Conservation (phyloP, 2,797 vertebrate species). For the Sarcophilus harrisii region DNA sequence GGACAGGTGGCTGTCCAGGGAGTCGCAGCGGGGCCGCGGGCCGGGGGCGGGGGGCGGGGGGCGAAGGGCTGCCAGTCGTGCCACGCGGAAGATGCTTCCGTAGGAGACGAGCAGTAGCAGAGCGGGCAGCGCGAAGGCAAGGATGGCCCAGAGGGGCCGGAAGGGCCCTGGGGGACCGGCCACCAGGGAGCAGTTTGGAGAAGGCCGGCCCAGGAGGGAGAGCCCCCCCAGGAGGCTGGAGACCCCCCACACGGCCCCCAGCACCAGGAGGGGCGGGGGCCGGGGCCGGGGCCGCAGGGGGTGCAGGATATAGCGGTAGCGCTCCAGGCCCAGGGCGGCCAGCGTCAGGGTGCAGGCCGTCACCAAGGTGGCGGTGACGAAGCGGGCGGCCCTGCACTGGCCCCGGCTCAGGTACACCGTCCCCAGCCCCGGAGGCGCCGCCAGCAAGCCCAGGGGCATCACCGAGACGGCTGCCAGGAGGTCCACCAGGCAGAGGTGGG, state of each 20-base stretch:
- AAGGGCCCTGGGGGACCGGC: slow-evolving; percentile 91
- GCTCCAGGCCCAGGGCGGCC: slow-evolving; percentile 93
- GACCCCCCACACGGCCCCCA: slow-evolving; percentile 90
- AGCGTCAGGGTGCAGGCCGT: slow-evolving; percentile 94
- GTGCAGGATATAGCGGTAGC: slow-evolving; percentile 95
- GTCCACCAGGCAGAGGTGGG: slow-evolving; percentile 94
- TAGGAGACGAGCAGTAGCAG: slow-evolving; percentile 92
- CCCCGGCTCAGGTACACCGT: slow-evolving; percentile 88
- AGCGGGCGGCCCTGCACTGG: slow-evolving; percentile 91
- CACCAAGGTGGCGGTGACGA: slow-evolving; percentile 91
- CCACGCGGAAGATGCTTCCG: slow-evolving; percentile 93
- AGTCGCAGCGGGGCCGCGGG: slow-evolving; percentile 88
- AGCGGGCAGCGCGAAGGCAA: slow-evolving; percentile 92
- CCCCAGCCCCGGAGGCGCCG: slow-evolving; percentile 91
- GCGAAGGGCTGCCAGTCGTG: slow-evolving; percentile 90
- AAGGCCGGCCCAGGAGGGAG: slow-evolving; percentile 90
- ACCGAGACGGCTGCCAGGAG: slow-evolving; percentile 93
- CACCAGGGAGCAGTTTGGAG: slow-evolving; percentile 86
- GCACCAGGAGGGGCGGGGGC: slow-evolving; percentile 91
- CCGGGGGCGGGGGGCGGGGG: slow-evolving; percentile 85
- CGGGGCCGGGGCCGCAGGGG: slow-evolving; percentile 94
- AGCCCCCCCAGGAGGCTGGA: slow-evolving; percentile 89
- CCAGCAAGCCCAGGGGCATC: slow-evolving; percentile 94
- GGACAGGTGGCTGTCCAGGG: slow-evolving; percentile 92
- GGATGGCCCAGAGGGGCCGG: slow-evolving; percentile 89